Conservation (phyloP, 2,113 vertebrate genomes). For the Felis chaus region DNA sequence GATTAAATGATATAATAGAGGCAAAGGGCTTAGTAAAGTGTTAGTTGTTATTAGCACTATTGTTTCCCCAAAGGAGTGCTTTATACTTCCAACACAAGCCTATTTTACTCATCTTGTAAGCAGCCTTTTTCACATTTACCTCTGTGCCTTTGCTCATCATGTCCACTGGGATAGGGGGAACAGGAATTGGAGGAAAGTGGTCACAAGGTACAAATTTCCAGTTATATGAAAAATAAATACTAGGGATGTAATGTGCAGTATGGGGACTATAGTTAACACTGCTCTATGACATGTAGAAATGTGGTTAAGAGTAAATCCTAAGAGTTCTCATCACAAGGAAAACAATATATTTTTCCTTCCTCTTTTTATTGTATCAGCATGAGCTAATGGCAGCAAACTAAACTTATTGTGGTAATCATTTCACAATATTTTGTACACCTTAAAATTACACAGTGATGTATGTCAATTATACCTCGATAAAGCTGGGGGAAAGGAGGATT, state of each 20-base stretch:
- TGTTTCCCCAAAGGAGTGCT: not conserved
- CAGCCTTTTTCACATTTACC: not conserved
- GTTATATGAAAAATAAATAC: not conserved
- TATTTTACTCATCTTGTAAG: not conserved
- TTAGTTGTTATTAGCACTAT: not conserved
- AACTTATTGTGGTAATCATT: not conserved
- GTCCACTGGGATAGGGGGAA: not conserved
- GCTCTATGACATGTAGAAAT: not conserved
- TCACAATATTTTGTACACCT: not conserved
- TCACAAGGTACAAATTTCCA: not conserved
- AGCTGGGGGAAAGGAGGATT: not conserved
- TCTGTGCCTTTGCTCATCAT: not conserved
- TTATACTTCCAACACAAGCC: not conserved
- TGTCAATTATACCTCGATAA: not conserved
- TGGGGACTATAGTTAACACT: not conserved
- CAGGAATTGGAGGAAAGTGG: not conserved
- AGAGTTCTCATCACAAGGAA: not conserved
- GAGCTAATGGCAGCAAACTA: not conserved
- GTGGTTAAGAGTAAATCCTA: not conserved
- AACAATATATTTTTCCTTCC: not conserved
- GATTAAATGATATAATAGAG: not conserved
- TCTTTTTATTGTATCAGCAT: not conserved
- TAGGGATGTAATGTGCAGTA: not conserved
- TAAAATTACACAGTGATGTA: not conserved
- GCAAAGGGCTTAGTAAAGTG: not conserved